A percentile compares a stretch with the other conserved stretches of the same genome.
Evolutionary conservation across 1,140 invertebrate species (phyloP).

Genomic region (Hestina assimilis): DNA sequence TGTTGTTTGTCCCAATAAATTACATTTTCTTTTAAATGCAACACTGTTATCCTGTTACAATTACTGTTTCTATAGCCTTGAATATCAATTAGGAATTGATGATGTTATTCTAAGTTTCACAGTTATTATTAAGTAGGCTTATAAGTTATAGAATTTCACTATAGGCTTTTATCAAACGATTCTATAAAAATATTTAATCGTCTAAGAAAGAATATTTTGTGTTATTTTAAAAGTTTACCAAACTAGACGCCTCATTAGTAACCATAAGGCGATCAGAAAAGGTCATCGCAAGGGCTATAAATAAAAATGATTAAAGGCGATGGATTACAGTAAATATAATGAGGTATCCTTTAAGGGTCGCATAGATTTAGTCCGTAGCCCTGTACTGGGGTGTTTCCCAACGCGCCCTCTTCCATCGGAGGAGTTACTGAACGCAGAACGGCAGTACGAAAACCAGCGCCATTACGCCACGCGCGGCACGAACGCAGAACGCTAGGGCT

Average conservation of each 20-base stretch:
- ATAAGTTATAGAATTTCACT: too few species aligned
- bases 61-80: slow-evolving; percentile 32
- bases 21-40: not conserved
- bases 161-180: too few species aligned
- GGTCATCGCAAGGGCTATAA: slow-evolving; percentile 37
- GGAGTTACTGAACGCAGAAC: slow-evolving; percentile 9
- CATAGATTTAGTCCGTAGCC: slow-evolving; percentile 21
- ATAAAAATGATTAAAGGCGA: slow-evolving; percentile 69
- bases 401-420: slow-evolving; percentile 55
- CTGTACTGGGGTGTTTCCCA: slow-evolving; percentile 29
- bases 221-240: too few species aligned
- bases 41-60: slow-evolving; percentile 5
- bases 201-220: too few species aligned
- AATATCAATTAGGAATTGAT: slow-evolving; percentile 38
- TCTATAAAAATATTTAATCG: too few species aligned
- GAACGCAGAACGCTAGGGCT: slow-evolving; percentile 1
- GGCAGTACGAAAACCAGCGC: slow-evolving; percentile 2
- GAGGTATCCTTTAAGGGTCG: slow-evolving; percentile 70
- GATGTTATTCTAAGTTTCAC: not conserved
- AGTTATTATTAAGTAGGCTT: not conserved
- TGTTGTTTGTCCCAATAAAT: too few species aligned
- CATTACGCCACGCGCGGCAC: slow-evolving; percentile 13
- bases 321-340: slow-evolving; percentile 73
- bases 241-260: slow-evolving; percentile 3
- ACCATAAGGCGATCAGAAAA: slow-evolving; percentile 18